Percentiles rank a stretch among this genome's conserved stretches.
These are phyloP conservation scores for Eilema sororculum DNA, from an alignment of 2,888 invertebrate genomes.

Conservation along the genomic window DNA sequence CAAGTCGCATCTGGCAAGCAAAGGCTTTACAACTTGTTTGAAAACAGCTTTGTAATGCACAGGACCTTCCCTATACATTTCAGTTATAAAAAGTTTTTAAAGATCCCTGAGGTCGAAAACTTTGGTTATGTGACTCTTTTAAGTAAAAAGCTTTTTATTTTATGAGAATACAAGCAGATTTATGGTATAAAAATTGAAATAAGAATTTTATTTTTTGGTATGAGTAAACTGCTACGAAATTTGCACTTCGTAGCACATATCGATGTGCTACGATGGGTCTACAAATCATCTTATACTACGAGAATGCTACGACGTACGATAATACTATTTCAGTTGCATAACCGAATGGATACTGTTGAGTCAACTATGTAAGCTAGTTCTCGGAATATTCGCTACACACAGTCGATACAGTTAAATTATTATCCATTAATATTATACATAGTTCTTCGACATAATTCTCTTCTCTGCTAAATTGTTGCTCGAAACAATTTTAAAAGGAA, in stretches of 20 bases:
- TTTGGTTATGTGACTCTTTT: neutral
- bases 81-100: slow-evolving; percentile 4
- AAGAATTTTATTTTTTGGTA: neutral
- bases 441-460: no score
- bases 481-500: neutral
- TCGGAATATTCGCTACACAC: no score
- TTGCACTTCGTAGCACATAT: neutral
- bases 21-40: slow-evolving; percentile 10
- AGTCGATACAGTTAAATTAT: no score
- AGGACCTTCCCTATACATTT: neutral
- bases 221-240: neutral
- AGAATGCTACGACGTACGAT: neutral
- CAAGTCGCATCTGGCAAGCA: slow-evolving; percentile 13
- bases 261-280: neutral
- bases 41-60: slow-evolving; percentile 5
- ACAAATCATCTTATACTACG: neutral
- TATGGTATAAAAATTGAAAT: neutral
- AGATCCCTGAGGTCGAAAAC: neutral
- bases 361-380: no score
- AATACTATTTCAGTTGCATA: no score
- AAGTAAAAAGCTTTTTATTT: neutral
- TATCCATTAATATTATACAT: no score
- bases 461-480: no score
- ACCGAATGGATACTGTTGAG: no score
- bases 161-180: neutral